Conservation (phyloP, 2,888 invertebrate genomes). For the Heteromurus nitidus region DNA sequence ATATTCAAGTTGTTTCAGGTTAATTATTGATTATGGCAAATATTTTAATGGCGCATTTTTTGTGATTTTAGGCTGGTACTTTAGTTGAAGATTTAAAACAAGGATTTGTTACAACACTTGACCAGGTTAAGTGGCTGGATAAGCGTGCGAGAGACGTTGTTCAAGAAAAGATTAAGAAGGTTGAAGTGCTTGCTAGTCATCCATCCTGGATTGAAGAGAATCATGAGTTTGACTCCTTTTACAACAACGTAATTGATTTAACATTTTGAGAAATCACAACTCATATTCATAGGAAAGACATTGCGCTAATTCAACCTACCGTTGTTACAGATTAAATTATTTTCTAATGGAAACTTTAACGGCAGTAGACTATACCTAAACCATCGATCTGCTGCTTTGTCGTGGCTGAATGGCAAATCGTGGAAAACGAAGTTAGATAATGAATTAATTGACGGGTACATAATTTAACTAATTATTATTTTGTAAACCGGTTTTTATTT, state of each 20-base stretch:
- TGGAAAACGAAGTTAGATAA: slow-evolving; percentile 39
- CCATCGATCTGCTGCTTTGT: background rate
- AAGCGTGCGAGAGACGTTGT: background rate
- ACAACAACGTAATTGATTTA: no score
- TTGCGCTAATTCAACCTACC: no score
- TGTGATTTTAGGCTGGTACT: background rate
- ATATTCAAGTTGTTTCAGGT: no score
- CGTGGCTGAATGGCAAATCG: slow-evolving; percentile 43
- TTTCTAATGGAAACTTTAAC: background rate
- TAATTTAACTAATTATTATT: background rate
- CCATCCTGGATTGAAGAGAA: slow-evolving; percentile 23
- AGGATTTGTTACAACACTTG: slow-evolving; percentile 7
- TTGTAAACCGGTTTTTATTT: background rate
- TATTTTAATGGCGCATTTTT: background rate
- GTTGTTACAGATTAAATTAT: background rate
- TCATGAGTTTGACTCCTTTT: background rate
- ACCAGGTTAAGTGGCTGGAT: slow-evolving; percentile 36
- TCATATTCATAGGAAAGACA: no score
- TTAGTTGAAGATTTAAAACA: slow-evolving; percentile 13
- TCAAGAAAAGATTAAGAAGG: slow-evolving; percentile 2
- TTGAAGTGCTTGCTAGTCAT: background rate
- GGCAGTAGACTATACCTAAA: slow-evolving; percentile 11
- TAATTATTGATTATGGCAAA: background rate
- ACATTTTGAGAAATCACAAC: no score
- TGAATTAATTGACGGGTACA: slow-evolving; percentile 16